These are phyloP conservation scores for Syndactyla subalaris DNA, from an alignment of 2,797 vertebrate genomes.

Conservation along the genomic window DNA sequence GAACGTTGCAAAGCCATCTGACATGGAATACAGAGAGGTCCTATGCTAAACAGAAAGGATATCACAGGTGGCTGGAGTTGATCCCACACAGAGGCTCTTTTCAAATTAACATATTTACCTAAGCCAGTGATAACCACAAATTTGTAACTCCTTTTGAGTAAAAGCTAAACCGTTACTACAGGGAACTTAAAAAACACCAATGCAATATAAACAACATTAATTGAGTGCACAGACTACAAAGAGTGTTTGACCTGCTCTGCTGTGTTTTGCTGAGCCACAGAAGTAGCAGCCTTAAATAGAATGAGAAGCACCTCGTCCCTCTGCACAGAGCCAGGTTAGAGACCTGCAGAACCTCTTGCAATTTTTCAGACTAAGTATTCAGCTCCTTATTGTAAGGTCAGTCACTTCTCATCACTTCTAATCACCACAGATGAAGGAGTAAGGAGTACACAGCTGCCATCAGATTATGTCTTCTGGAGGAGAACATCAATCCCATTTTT, in stretches of 20 bases:
- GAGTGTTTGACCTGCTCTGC: background rate
- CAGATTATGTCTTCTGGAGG: background rate
- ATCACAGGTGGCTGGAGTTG: background rate
- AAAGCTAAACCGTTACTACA: background rate
- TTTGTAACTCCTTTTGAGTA: background rate
- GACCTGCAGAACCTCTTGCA: background rate
- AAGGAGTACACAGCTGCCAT: background rate
- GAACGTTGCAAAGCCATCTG: fast-evolving
- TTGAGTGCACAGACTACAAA: background rate
- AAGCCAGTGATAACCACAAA: background rate
- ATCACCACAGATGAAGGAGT: background rate
- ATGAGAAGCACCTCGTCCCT: background rate
- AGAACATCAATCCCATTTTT: background rate
- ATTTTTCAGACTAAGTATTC: background rate
- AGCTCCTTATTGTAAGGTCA: background rate
- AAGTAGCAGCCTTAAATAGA: background rate
- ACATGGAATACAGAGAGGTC: background rate
- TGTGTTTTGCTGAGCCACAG: background rate
- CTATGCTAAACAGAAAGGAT: background rate
- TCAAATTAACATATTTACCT: background rate
- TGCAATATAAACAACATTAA: background rate
- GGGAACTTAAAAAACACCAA: background rate
- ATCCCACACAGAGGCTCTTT: background rate
- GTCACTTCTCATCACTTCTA: background rate
- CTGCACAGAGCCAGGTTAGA: background rate